Evolutionary conservation across 2,797 vertebrate genomes (phyloP).

Genomic region (Anguilla marmorata): DNA sequence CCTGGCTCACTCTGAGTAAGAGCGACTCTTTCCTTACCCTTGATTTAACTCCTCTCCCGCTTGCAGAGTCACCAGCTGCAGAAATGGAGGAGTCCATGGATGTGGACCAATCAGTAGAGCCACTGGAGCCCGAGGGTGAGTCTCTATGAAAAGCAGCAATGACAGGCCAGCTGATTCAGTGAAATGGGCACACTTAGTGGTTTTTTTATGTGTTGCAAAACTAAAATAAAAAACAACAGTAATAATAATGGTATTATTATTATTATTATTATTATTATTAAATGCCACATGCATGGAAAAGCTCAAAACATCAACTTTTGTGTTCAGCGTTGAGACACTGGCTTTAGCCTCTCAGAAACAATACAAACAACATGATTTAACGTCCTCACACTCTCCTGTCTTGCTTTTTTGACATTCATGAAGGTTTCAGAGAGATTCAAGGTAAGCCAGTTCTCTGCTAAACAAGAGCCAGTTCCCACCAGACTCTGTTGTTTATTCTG

Average conservation of each 20-base stretch:
- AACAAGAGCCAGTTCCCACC: neutral
- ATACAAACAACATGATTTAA: neutral
- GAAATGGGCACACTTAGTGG: neutral
- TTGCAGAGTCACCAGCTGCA: neutral
- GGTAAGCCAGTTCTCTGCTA: neutral
- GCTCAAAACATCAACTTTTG: neutral
- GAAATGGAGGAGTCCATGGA: neutral
- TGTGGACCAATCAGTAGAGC: neutral
- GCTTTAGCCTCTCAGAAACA: neutral
- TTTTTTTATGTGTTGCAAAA: neutral
- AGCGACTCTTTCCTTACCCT: neutral
- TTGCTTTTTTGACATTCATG: neutral
- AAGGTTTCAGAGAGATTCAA: neutral
- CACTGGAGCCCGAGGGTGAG: constrained; percentile 10
- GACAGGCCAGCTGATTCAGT: neutral
- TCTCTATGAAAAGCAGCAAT: no score
- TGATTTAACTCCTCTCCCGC: neutral
- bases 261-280: neutral
- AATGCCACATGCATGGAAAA: neutral
- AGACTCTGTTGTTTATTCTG: neutral
- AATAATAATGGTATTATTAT: neutral
- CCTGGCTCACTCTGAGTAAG: neutral
- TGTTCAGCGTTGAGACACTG: neutral
- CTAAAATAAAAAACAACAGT: neutral
- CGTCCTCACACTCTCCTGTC: neutral